Conservation (phyloP, 2,888 invertebrate species). For the Heliconius ethilla region DNA sequence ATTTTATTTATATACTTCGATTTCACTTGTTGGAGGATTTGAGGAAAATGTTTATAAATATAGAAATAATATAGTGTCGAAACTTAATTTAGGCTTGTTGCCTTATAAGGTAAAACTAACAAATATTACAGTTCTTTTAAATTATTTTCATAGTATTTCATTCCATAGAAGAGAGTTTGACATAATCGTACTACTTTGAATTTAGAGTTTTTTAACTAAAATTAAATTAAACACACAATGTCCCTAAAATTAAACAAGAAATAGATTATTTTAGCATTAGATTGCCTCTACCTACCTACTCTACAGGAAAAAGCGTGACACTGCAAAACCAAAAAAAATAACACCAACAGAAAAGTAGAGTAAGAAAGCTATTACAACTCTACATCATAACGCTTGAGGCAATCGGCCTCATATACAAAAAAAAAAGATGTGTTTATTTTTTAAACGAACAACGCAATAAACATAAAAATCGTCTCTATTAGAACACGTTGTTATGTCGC, state of each 20-base stretch:
- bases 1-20: not conserved
- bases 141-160: no score
- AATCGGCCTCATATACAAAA: not conserved
- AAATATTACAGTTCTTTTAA: no score
- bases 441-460: constrained; percentile 30
- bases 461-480: constrained; percentile 32
- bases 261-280: no score
- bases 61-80: not conserved
- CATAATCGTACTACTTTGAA: no score
- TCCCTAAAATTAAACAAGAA: not conserved
- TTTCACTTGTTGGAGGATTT: not conserved
- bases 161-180: no score
- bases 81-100: not conserved
- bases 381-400: not conserved
- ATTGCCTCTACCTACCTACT: no score
- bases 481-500: constrained; percentile 35
- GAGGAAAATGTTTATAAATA: not conserved
- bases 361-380: constrained; percentile 1
- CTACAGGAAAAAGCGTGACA: not conserved
- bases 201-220: not conserved
- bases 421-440: constrained; percentile 41
- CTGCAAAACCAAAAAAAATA: not conserved
- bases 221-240: not conserved
- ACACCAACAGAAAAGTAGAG: not conserved
- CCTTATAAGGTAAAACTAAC: no score